Evolutionary conservation across 2,888 invertebrate species (phyloP).

Genomic region (Coleophora flavipennella): DNA sequence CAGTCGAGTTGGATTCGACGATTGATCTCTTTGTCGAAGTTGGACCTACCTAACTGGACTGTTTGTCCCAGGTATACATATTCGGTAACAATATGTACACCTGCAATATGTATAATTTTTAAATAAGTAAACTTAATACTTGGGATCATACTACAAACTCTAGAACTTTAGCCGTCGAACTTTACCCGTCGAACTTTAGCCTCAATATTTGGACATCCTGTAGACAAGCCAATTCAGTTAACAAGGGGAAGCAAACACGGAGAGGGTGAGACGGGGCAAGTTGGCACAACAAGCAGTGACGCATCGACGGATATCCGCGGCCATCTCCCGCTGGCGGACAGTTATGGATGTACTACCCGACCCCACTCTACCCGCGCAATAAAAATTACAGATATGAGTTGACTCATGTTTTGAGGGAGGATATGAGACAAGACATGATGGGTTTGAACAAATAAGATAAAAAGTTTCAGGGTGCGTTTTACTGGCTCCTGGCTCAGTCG

Average conservation of each 20-base stretch:
- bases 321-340: slow-evolving; percentile 39
- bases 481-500: no score
- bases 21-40: no score
- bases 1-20: no score
- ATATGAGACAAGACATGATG: background rate
- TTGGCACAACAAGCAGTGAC: slow-evolving; percentile 21
- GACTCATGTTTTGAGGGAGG: background rate
- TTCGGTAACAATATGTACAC: no score
- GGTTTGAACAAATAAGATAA: no score
- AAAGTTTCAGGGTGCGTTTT: no score
- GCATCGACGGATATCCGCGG: slow-evolving; percentile 54
- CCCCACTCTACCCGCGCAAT: slow-evolving; percentile 18
- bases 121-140: no score
- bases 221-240: slow-evolving; percentile 30
- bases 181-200: background rate
- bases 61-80: no score
- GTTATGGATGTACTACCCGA: slow-evolving; percentile 53
- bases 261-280: slow-evolving; percentile 26
- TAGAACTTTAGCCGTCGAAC: no score
- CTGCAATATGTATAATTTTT: no score
- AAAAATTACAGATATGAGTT: slow-evolving; percentile 23
- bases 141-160: no score
- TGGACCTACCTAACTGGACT: no score
- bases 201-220: slow-evolving; percentile 11
- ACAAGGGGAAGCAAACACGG: slow-evolving; percentile 42